Percentiles rank a stretch among this genome's conserved stretches.
phyloP scores from a whole-genome alignment of 2,888 invertebrate species.

The Beris morrisii region DNA sequence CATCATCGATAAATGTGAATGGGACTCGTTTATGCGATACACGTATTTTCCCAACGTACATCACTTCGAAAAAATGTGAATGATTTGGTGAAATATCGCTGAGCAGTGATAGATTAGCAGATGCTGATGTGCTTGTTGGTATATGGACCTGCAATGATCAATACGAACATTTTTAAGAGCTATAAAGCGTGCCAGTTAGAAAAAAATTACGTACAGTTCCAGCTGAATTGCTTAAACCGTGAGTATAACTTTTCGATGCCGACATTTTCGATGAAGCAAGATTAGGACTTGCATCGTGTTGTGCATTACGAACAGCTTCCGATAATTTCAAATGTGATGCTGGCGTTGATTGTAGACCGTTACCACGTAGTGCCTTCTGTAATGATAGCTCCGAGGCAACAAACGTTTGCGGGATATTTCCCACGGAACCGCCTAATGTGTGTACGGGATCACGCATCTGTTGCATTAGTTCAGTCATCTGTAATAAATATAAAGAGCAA shows the following conservation, averaged over 20 bases:
- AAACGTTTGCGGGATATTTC: constrained; percentile 55
- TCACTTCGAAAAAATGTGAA: constrained; percentile 86
- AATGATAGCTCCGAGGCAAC: constrained; percentile 47
- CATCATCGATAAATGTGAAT: constrained; percentile 87
- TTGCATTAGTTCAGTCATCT: constrained; percentile 57
- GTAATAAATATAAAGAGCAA: constrained; percentile 32
- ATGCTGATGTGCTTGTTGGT: constrained; percentile 54
- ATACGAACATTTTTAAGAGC: not conserved
- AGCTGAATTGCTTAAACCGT: constrained; percentile 54
- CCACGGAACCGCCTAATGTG: constrained; percentile 55
- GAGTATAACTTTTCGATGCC: constrained; percentile 56
- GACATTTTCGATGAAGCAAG: constrained; percentile 53
- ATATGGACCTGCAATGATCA: constrained; percentile 45
- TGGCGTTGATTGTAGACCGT: constrained; percentile 52
- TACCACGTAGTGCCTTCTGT: constrained; percentile 45
- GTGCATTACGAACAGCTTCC: constrained; percentile 52
- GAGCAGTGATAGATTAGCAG: constrained; percentile 53
- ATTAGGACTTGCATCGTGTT: constrained; percentile 55
- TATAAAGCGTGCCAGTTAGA: not conserved
- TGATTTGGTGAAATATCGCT: constrained; percentile 80
- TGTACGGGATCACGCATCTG: constrained; percentile 57
- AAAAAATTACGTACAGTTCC: constrained; percentile 48
- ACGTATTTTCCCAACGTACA: constrained; percentile 89
- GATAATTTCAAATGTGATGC: constrained; percentile 54
- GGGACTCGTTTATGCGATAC: constrained; percentile 82